Percentiles rank a stretch among this genome's conserved stretches.
These are phyloP conservation scores for Coenonympha glycerion DNA, from an alignment of 2,888 invertebrate genomes.

Conservation along the genomic window DNA sequence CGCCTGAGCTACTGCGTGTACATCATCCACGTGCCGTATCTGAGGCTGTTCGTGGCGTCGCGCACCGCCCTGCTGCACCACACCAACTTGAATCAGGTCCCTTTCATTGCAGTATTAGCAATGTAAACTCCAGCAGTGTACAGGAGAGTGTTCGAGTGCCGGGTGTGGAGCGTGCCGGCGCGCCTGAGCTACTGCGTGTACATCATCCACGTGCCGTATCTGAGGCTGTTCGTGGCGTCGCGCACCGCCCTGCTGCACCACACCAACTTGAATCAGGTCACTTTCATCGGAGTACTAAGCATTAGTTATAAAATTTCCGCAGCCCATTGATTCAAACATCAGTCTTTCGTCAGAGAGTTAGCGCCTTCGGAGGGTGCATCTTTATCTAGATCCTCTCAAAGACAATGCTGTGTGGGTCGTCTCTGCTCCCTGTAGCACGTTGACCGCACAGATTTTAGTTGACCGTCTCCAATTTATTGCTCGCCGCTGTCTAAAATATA, in stretches of 20 bases:
- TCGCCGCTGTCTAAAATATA: background rate
- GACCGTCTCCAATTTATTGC: too few species aligned
- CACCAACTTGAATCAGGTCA: background rate
- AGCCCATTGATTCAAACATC: too few species aligned
- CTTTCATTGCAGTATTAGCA: background rate
- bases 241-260: background rate
- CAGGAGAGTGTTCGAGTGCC: slow-evolving; percentile 28
- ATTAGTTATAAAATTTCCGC: too few species aligned
- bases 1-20: slow-evolving; percentile 32
- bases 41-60: slow-evolving; percentile 14
- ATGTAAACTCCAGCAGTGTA: slow-evolving; percentile 7
- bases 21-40: slow-evolving; percentile 26
- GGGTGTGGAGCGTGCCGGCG: slow-evolving; percentile 29
- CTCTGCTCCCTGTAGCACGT: too few species aligned
- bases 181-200: slow-evolving; percentile 32
- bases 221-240: slow-evolving; percentile 14
- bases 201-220: slow-evolving; percentile 26
- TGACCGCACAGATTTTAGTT: too few species aligned
- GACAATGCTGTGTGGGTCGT: too few species aligned
- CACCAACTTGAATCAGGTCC: slow-evolving; percentile 2
- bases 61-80: background rate
- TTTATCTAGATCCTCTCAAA: too few species aligned
- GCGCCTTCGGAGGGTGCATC: too few species aligned
- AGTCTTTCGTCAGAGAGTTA: too few species aligned
- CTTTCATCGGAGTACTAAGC: too few species aligned